phyloP scores from a whole-genome alignment of 2,888 invertebrate species.

The Volucella bombylans region DNA sequence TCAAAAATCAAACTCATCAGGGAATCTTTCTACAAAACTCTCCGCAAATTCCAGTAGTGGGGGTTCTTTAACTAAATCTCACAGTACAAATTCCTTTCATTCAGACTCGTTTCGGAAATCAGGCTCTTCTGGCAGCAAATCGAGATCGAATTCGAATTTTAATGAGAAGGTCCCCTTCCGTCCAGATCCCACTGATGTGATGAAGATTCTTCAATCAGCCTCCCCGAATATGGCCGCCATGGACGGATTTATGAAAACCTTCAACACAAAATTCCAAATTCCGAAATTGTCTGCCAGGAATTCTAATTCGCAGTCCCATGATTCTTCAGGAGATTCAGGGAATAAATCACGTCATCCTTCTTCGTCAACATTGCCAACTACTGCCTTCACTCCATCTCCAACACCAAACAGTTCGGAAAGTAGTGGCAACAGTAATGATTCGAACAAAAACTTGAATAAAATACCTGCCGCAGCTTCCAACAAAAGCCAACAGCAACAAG shows the following conservation, averaged over 20 bases:
- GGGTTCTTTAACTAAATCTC: constrained; percentile 78
- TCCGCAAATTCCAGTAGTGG: constrained; percentile 76
- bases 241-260: constrained; percentile 89
- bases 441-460: constrained; percentile 58
- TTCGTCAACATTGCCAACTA: constrained; percentile 62
- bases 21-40: constrained; percentile 79
- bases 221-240: constrained; percentile 86
- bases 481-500: constrained; percentile 60
- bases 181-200: constrained; percentile 80
- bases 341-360: constrained; percentile 56
- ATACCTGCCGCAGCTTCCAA: constrained; percentile 7
- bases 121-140: constrained; percentile 36
- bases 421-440: constrained; percentile 65
- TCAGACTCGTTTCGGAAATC: constrained; percentile 75
- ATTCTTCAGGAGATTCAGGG: constrained; percentile 25
- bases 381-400: constrained; percentile 59
- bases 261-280: constrained; percentile 93
- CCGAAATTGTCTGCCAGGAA: constrained; percentile 88
- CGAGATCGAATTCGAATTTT: constrained; percentile 53
- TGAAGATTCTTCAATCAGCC: constrained; percentile 84
- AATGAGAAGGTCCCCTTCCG: constrained; percentile 77
- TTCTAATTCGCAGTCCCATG: constrained; percentile 62
- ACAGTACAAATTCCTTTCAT: constrained; percentile 80
- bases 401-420: constrained; percentile 64
- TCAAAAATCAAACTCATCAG: constrained; percentile 82